phyloP scores from a whole-genome alignment of 2,797 vertebrate species.

The Anas acuta region DNA sequence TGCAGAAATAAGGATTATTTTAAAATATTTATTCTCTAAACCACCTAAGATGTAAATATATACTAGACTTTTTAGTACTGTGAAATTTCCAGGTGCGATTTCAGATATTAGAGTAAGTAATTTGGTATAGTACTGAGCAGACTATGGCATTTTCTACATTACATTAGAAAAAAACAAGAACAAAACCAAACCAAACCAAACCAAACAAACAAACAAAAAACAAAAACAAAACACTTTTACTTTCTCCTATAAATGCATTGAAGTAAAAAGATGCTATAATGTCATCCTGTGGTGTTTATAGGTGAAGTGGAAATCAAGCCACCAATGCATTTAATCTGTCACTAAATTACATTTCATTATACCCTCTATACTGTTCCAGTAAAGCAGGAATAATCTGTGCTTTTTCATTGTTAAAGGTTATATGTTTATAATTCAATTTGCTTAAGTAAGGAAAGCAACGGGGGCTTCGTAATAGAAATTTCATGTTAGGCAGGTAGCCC shows the following conservation, averaged over 20 bases:
- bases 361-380: not conserved
- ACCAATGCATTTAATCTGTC: not conserved
- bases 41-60: not conserved
- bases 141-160: not conserved
- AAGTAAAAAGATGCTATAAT: not conserved
- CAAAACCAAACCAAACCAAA: too few relatives aligned
- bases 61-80: not conserved
- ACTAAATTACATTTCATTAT: not conserved
- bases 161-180: not conserved
- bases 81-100: not conserved
- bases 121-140: not conserved
- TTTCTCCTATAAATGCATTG: not conserved
- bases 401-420: not conserved
- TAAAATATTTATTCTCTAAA: not conserved
- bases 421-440: not conserved
- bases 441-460: not conserved
- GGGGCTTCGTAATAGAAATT: not conserved
- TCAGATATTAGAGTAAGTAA: not conserved
- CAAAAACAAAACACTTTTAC: not conserved
- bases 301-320: not conserved
- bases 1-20: not conserved
- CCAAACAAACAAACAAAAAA: not conserved
- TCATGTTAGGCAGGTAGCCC: not conserved
- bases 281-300: not conserved
- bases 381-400: not conserved